Evolutionary conservation across 2,113 vertebrate species (phyloP).

Genomic region (Copsychus sechellarum): DNA sequence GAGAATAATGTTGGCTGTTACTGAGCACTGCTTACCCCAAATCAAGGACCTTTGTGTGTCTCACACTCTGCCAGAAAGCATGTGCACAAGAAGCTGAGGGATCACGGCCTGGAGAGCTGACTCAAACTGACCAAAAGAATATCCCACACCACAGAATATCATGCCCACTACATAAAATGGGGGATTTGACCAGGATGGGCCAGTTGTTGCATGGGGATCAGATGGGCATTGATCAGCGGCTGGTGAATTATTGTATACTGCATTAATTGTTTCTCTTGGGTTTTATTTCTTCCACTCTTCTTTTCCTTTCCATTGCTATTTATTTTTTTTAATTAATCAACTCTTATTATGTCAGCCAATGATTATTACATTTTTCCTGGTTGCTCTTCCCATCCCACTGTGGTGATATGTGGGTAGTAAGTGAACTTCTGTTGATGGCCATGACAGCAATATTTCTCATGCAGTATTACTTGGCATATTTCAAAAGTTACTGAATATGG

Average conservation of each 20-base stretch:
- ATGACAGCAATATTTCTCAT: background rate
- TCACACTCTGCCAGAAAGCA: background rate
- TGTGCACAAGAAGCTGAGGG: background rate
- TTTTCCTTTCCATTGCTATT: background rate
- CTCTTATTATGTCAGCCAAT: background rate
- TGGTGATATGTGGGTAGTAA: no score
- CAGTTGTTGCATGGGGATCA: fast-evolving
- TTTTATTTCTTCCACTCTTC: background rate
- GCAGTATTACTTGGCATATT: background rate
- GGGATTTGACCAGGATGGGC: background rate
- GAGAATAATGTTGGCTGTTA: background rate
- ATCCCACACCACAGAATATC: background rate
- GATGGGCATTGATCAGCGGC: background rate
- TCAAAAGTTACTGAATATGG: background rate
- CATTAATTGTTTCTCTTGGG: background rate
- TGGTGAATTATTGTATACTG: background rate
- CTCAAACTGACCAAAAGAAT: background rate
- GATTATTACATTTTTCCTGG: background rate
- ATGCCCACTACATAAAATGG: background rate
- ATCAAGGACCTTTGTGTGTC: background rate
- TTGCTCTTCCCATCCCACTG: background rate
- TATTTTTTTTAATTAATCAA: background rate
- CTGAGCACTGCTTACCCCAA: background rate
- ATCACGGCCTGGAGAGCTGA: background rate
- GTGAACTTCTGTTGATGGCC: background rate